A percentile compares a stretch with the other conserved stretches of the same genome.
Evolutionary conservation across 2,113 vertebrate genomes (phyloP).

Genomic region (Hyla sarda): DNA sequence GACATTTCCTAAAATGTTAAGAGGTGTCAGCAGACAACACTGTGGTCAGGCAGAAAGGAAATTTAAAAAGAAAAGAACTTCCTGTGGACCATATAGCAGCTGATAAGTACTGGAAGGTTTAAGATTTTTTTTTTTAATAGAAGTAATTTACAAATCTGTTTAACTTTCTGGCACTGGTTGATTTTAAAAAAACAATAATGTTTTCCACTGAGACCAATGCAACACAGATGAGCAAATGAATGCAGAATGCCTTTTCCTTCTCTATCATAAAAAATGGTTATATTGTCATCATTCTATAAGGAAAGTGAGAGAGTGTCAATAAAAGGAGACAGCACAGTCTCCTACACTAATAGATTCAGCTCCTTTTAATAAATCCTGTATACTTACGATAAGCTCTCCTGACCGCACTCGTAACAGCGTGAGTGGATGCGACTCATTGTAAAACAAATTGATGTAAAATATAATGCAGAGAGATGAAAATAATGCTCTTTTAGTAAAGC

Average conservation of each 20-base stretch:
- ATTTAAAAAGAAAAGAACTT: too few relatives aligned
- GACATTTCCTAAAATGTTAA: too few relatives aligned
- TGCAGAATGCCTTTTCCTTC: not conserved
- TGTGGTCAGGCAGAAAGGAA: too few relatives aligned
- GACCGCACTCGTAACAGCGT: conserved; percentile 48
- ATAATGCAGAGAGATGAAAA: conserved; percentile 65
- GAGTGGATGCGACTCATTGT: conserved; percentile 65
- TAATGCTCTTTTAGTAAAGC: conserved; percentile 60
- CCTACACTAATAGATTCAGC: conserved; percentile 46
- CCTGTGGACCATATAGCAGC: too few relatives aligned
- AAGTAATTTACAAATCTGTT: too few relatives aligned
- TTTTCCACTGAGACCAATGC: not conserved
- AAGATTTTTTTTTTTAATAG: too few relatives aligned
- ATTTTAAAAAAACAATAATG: too few relatives aligned
- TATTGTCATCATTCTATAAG: conserved; percentile 48
- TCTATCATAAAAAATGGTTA: conserved; percentile 30
- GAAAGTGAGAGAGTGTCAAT: conserved; percentile 39
- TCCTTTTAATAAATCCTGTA: conserved; percentile 50
- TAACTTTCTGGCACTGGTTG: too few relatives aligned
- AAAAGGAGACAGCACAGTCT: conserved; percentile 28
- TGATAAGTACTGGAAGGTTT: too few relatives aligned
- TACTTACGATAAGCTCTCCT: conserved; percentile 50
- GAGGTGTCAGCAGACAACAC: too few relatives aligned
- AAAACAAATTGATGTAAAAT: conserved; percentile 77
- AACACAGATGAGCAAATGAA: not conserved